Evolutionary conservation across 2,113 vertebrate species (phyloP).

Genomic region (Ictidomys tridecemlineatus): DNA sequence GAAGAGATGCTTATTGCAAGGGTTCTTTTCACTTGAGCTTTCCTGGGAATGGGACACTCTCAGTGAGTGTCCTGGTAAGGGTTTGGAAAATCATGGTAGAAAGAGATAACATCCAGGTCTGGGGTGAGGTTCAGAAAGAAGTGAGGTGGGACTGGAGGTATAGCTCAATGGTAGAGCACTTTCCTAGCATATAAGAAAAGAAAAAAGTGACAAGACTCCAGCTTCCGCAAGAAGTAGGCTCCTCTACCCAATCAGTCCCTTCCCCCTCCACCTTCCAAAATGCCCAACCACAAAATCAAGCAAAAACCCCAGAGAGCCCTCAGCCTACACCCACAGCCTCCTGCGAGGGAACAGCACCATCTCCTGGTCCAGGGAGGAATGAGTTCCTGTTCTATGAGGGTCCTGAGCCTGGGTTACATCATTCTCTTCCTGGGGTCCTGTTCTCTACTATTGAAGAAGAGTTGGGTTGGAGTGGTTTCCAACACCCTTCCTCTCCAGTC

Average conservation of each 20-base stretch:
- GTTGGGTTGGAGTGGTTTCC: not conserved
- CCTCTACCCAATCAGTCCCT: not conserved
- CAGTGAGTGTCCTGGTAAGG: not conserved
- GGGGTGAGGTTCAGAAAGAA: not conserved
- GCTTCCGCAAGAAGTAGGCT: not conserved
- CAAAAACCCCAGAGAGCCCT: too few species aligned
- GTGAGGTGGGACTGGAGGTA: not conserved
- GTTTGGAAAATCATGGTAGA: not conserved
- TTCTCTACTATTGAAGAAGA: not conserved
- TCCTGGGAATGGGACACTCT: not conserved
- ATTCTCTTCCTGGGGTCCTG: not conserved
- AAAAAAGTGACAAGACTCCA: not conserved
- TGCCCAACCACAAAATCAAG: too few species aligned
- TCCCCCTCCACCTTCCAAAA: not conserved
- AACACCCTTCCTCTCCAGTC: not conserved
- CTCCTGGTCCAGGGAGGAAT: constrained; percentile 65
- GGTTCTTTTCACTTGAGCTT: not conserved
- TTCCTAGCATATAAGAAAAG: not conserved
- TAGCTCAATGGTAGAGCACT: not conserved
- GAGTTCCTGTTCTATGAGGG: rapidly evolving
- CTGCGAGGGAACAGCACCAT: constrained; percentile 65
- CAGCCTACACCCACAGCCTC: not conserved
- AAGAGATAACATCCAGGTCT: not conserved
- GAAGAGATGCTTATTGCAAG: not conserved
- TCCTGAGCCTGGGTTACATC: not conserved